Conservation (phyloP, 2,797 vertebrate species). For the Choloepus didactylus region DNA sequence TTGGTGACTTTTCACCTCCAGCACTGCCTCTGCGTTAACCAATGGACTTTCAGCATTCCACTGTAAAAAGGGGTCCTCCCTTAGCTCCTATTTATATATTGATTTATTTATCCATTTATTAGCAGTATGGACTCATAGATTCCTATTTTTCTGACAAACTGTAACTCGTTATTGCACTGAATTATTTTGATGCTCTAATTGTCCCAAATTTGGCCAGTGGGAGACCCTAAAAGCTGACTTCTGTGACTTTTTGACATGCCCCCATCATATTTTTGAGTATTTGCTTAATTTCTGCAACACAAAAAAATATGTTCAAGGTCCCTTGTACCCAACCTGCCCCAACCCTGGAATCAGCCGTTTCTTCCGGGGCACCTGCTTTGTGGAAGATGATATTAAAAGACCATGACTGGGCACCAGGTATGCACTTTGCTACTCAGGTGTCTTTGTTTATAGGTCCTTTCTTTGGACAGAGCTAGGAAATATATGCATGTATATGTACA, state of each 20-base stretch:
- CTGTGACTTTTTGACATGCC: background rate
- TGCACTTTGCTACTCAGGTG: background rate
- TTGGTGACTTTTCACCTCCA: background rate
- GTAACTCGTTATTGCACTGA: background rate
- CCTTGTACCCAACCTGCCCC: background rate
- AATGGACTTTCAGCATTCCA: background rate
- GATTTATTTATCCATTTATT: background rate
- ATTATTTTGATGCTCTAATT: background rate
- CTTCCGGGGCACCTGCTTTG: background rate
- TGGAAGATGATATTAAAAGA: background rate
- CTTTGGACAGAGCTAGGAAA: background rate
- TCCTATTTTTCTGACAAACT: background rate
- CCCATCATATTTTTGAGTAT: background rate
- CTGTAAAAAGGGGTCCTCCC: background rate
- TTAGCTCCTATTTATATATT: background rate
- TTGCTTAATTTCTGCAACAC: conserved; percentile 21
- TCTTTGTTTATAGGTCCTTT: background rate
- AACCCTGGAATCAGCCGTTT: background rate
- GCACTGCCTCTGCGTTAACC: background rate
- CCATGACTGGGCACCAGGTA: background rate
- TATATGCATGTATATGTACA: background rate
- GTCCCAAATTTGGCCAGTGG: background rate
- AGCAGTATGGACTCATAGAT: background rate
- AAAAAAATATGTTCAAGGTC: background rate
- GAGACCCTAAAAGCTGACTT: background rate